Conservation (phyloP, 2,113 vertebrate species). For the Balaenoptera acutorostrata region DNA sequence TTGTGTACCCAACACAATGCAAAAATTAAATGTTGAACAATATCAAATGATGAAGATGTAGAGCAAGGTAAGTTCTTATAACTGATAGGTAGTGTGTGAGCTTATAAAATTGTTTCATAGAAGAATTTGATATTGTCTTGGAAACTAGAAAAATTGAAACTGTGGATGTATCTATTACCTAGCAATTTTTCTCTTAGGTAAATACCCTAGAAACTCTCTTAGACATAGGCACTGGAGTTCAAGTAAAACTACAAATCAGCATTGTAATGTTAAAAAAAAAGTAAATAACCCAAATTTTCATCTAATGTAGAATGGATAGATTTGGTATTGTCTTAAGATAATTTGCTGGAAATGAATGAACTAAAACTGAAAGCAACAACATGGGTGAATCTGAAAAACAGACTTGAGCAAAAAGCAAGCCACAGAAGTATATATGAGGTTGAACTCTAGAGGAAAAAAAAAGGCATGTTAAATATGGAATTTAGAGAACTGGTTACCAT, state of each 20-base stretch:
- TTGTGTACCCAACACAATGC: not conserved
- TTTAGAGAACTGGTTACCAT: not conserved
- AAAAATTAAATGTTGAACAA: not conserved
- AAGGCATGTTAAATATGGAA: not conserved
- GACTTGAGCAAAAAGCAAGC: not conserved
- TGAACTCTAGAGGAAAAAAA: not conserved
- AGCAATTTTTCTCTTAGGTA: not conserved
- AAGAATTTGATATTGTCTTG: not conserved
- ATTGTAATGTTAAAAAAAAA: not conserved
- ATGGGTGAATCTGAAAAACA: not conserved
- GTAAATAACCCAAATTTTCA: not conserved
- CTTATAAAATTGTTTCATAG: not conserved
- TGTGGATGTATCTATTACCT: not conserved
- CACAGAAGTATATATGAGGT: not conserved
- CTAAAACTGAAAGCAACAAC: not conserved
- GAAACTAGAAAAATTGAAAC: not conserved
- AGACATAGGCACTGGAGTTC: not conserved
- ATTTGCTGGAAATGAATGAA: not conserved
- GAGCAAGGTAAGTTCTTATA: not conserved
- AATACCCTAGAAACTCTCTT: not conserved
- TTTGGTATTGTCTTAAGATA: not conserved
- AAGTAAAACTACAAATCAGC: not conserved
- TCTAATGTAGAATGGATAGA: not conserved
- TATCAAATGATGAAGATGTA: not conserved
- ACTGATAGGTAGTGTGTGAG: not conserved